Base-by-base conservation (phyloP, 1,140 invertebrate species). In the Cephus cinctus region DNA sequence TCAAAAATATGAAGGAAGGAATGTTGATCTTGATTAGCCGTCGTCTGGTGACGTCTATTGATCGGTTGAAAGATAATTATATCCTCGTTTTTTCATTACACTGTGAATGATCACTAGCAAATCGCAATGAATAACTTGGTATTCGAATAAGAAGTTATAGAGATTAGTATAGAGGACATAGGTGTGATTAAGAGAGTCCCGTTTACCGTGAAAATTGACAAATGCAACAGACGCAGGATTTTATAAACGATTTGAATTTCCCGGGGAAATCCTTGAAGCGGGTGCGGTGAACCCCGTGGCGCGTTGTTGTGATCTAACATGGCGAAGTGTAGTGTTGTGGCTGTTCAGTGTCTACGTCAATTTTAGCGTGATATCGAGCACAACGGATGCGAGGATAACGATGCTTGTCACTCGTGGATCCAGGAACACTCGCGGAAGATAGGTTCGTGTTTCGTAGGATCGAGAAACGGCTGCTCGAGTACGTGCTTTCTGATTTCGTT, bases 271-370 rank as follows among this genome's bases (percentile, higher is more conserved):
- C 68, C 69, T 52, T 73, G 68, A 46, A 16, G 36, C 25, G 22
- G 50, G 52, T 25, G 27, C 40, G 31, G 70, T 63, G 60, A 51
- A 66, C 73, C 74, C 74, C 74, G 74, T 74, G 59, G 74, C 66
- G 72, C 72, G 71, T 75, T 75, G 72, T 73, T 73, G 67, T 73
- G 65, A 75, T 75, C 70, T 73, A 76, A 74, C 65, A 76, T 76
- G 74, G 74, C 73, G 73, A 69, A 75, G 59, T 68, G 71, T 75
- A 73, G 72, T 76, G 73, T 75, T 76, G 71, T 75, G 69, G 69
- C 66, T 67, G 62, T 52, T 59, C 43, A 58, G 57, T 73, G 70
- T 67, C 72, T 71, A 73, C 63, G 72, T 75, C 67, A 75, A 68
- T 73, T 67, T 65, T 68, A 65, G 56, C 58, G 67, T 63, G 67